These are phyloP conservation scores for Emesis furor DNA, from an alignment of 2,888 invertebrate species.

Conservation along the genomic window DNA sequence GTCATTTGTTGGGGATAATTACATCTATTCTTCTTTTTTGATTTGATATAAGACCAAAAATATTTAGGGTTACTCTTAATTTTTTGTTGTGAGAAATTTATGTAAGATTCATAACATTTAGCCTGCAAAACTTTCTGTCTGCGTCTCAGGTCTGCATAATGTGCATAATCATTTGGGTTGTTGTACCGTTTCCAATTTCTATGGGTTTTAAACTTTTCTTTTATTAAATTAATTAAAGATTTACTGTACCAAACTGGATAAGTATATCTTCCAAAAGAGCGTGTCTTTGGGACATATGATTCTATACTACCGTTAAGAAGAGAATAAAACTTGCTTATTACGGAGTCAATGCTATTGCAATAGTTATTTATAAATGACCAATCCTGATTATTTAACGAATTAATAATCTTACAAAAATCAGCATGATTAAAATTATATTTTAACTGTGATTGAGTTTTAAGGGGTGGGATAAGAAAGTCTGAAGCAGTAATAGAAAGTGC, in stretches of 20 bases:
- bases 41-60: constrained; percentile 49
- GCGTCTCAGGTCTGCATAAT: constrained; percentile 32
- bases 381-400: neutral
- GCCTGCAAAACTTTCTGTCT: constrained; percentile 30
- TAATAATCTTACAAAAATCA: neutral
- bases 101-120: constrained; percentile 33
- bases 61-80: constrained; percentile 45
- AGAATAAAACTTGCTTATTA: constrained; percentile 16
- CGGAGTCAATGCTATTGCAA: neutral
- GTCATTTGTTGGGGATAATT: constrained; percentile 42
- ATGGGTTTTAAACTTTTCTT: constrained; percentile 47
- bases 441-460: neutral
- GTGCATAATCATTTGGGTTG: constrained; percentile 49
- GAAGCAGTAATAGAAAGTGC: neutral
- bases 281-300: neutral
- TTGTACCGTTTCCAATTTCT: constrained; percentile 38
- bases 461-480: neutral
- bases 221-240: constrained; percentile 43
- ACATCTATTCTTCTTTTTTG: constrained; percentile 21
- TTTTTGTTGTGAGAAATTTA: constrained; percentile 22
- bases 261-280: neutral
- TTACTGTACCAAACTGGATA: constrained; percentile 50
- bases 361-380: neutral
- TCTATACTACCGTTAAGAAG: neutral
- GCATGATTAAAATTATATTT: constrained; percentile 19